Percentiles rank a stretch among this genome's conserved stretches.
phyloP scores from a whole-genome alignment of 1,140 invertebrate species.

The Armadillidium nasatum region DNA sequence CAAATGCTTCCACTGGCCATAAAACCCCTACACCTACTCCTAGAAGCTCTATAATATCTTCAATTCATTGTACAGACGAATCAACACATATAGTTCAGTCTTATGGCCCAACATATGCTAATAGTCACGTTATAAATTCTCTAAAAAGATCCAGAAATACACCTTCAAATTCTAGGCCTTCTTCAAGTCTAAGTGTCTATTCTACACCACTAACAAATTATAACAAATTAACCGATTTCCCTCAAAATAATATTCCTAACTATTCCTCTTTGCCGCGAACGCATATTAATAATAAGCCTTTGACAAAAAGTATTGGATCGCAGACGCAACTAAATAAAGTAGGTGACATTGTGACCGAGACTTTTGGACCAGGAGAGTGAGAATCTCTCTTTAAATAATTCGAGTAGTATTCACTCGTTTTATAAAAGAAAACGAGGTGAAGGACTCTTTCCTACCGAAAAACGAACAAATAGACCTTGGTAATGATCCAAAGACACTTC shows the following conservation, averaged over 20 bases:
- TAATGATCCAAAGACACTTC: neutral
- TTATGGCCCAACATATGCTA: conserved; percentile 37
- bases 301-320: neutral
- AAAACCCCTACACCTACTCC: conserved; percentile 31
- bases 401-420: no score
- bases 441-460: neutral
- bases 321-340: neutral
- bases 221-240: neutral
- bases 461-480: neutral
- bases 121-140: conserved; percentile 26
- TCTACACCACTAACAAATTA: neutral
- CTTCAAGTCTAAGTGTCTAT: conserved; percentile 7
- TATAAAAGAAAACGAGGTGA: no score
- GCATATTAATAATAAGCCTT: neutral
- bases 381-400: no score
- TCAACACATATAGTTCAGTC: conserved; percentile 41
- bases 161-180: conserved; percentile 7
- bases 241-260: neutral
- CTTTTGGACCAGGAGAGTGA: no score
- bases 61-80: conserved; percentile 37
- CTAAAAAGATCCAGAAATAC: conserved; percentile 28
- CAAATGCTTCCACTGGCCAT: neutral
- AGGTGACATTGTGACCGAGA: no score
- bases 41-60: conserved; percentile 41
- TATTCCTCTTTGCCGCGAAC: neutral